Percentiles rank a stretch among this genome's conserved stretches.
phyloP scores from a whole-genome alignment of 1,140 invertebrate genomes.

The Trichonephila clavata region DNA sequence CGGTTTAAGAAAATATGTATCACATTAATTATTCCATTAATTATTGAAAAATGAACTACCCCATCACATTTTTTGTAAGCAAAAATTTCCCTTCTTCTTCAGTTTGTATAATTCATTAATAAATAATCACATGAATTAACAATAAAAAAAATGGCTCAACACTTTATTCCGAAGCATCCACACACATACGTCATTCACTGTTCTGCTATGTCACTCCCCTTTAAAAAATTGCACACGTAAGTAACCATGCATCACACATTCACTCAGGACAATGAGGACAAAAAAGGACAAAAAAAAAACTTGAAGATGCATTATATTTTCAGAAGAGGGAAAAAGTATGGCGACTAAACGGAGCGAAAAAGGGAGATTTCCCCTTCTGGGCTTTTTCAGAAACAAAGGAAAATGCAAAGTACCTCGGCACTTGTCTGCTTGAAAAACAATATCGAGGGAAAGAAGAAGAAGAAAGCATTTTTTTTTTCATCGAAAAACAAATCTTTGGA shows the following conservation, averaged over 20 bases:
- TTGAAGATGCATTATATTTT: neutral
- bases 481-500: slow-evolving; percentile 21
- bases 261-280: neutral
- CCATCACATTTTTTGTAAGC: no score
- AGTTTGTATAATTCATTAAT: neutral
- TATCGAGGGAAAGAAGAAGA: neutral
- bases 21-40: no score
- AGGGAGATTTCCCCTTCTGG: neutral
- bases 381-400: neutral
- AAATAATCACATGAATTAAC: neutral
- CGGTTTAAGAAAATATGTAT: no score
- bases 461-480: neutral
- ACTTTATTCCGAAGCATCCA: neutral
- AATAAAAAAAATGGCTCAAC: neutral
- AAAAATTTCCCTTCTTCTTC: neutral
- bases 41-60: no score
- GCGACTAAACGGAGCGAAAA: neutral
- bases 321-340: neutral
- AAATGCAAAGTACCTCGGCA: slow-evolving; percentile 12
- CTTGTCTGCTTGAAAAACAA: slow-evolving; percentile 27
- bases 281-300: neutral
- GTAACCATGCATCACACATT: neutral
- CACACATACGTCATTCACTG: neutral
- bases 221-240: neutral
- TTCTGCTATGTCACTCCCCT: neutral